Base-by-base conservation (phyloP, 2,113 vertebrate genomes). In the Paratilapia polleni region DNA sequence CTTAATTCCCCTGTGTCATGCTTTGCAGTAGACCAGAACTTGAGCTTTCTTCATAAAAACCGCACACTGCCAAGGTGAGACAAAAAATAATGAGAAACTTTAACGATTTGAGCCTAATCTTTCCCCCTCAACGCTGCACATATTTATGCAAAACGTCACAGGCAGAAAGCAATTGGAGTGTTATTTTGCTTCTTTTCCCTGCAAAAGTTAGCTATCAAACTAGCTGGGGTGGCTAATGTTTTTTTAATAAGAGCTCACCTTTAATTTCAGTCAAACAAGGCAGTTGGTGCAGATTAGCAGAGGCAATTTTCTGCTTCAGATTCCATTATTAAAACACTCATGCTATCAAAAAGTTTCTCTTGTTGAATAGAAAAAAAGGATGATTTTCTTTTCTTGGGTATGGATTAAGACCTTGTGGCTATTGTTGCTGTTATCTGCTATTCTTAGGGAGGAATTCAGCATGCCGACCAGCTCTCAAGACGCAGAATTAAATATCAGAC, bases 221-320 rank as follows among this genome's bases (percentile, higher is more conserved):
- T 92, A 91, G 93, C 88, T 89, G 83, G 87, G 83, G 87, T 60
- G 79, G 89, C 93, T 93, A 94, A 95, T 94, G 91, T 93, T 93
- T 94, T 95, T 94, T 92, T 95, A 94, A 95, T 94, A 95, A 90
- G 92, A 94, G 91, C 94, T 95, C 93, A 94, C 92, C 93, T 95
- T 92, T 94, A 94, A 95, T 94, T 95, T 93, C 89, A 92, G 88
- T 93, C 89, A 93, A 92, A 94, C 78, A 82, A 93, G 83, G 92
- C 87, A 93, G 86, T 91, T 89, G 91, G 85, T 83, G 74, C 83
- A 91, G 92, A 94, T 94, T 94, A 93, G 90, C 84, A 31, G 78
- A 95, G 93, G 93, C 94, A 95, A 95, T 96, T 95, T 95, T 95
- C 94, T 95, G 95, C 94, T 95, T 95, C 93, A 95, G 92, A 95